Evolutionary conservation across 1,140 invertebrate genomes (phyloP).

Genomic region (Trigoniulus corallinus): DNA sequence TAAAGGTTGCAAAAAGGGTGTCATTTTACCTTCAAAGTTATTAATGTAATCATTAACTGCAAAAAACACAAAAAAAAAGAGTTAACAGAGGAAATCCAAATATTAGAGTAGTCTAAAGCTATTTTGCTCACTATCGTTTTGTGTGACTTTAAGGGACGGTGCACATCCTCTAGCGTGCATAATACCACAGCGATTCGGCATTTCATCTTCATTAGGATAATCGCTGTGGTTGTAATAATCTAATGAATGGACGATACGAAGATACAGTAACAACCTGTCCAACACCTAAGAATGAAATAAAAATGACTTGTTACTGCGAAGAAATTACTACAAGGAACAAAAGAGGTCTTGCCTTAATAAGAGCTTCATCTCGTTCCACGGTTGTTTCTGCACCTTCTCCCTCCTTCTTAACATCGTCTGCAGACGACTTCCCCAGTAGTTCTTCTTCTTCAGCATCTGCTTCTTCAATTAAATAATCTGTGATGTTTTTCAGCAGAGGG

Average conservation of each 20-base stretch:
- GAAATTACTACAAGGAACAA: slow-evolving; percentile 1
- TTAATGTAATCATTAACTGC: slow-evolving; percentile 55
- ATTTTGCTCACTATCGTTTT: slow-evolving; percentile 16
- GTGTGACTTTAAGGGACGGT: slow-evolving; percentile 53
- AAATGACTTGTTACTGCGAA: not conserved
- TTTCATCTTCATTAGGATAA: slow-evolving; percentile 98
- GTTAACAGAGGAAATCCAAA: not conserved
- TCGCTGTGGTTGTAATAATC: slow-evolving; percentile 99
- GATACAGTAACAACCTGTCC: slow-evolving; percentile 74
- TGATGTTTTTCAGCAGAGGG: slow-evolving; percentile 91
- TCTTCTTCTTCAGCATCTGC: slow-evolving; percentile 96
- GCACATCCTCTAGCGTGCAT: slow-evolving; percentile 86
- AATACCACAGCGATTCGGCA: slow-evolving; percentile 97
- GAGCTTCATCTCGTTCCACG: slow-evolving; percentile 58
- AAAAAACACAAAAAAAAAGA: slow-evolving; percentile 9
- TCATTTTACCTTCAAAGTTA: slow-evolving; percentile 70
- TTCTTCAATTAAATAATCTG: slow-evolving; percentile 96
- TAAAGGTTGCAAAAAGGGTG: slow-evolving; percentile 57
- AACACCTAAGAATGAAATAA: slow-evolving; percentile 35
- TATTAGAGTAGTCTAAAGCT: not conserved
- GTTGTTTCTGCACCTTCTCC: slow-evolving; percentile 34
- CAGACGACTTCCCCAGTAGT: slow-evolving; percentile 53
- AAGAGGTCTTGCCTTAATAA: slow-evolving; percentile 43
- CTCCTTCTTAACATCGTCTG: slow-evolving; percentile 35
- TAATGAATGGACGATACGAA: slow-evolving; percentile 93